Percentiles rank a stretch among this genome's conserved stretches.
Conservation (phyloP, 2,888 invertebrate species). For the Abrostola tripartita region DNA sequence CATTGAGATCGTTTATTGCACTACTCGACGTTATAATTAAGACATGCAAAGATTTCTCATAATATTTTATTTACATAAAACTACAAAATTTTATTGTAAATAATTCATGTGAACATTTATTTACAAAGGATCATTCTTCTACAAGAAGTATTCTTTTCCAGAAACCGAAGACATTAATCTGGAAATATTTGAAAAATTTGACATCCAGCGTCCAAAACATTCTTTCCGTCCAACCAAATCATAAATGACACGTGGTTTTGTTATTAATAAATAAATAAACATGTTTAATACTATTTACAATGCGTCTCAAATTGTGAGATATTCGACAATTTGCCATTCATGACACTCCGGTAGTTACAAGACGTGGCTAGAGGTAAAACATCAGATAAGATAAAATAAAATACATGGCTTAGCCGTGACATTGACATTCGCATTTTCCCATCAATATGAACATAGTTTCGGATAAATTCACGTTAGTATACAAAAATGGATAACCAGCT, state of each 20-base stretch:
- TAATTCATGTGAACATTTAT: slow-evolving; percentile 63
- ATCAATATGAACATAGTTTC: slow-evolving; percentile 41
- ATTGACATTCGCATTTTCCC: slow-evolving; percentile 46
- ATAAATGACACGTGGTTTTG: slow-evolving; percentile 33
- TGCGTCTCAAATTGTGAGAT: slow-evolving; percentile 53
- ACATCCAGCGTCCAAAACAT: slow-evolving; percentile 34
- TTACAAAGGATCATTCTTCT: slow-evolving; percentile 64
- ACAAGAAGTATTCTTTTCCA: slow-evolving; percentile 27
- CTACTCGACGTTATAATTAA: slow-evolving; percentile 59
- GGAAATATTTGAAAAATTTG: slow-evolving; percentile 23
- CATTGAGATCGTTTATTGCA: slow-evolving; percentile 75
- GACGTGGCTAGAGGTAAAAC: slow-evolving; percentile 59
- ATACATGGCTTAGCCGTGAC: slow-evolving; percentile 42
- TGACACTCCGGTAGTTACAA: slow-evolving; percentile 45
- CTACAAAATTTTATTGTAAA: slow-evolving; percentile 64
- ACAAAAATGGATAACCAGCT: slow-evolving; percentile 50
- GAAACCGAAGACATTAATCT: slow-evolving; percentile 18
- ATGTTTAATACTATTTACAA: slow-evolving; percentile 67
- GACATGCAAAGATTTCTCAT: slow-evolving; percentile 53
- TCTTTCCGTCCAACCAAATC: slow-evolving; percentile 44
- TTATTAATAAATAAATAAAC: slow-evolving; percentile 53
- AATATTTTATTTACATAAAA: slow-evolving; percentile 68
- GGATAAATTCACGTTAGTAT: slow-evolving; percentile 36
- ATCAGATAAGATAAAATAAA: slow-evolving; percentile 50
- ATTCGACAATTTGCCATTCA: slow-evolving; percentile 48